Evolutionary conservation across 2,113 vertebrate genomes (phyloP).

Genomic region (Rhinopomastus cyanomelas): DNA sequence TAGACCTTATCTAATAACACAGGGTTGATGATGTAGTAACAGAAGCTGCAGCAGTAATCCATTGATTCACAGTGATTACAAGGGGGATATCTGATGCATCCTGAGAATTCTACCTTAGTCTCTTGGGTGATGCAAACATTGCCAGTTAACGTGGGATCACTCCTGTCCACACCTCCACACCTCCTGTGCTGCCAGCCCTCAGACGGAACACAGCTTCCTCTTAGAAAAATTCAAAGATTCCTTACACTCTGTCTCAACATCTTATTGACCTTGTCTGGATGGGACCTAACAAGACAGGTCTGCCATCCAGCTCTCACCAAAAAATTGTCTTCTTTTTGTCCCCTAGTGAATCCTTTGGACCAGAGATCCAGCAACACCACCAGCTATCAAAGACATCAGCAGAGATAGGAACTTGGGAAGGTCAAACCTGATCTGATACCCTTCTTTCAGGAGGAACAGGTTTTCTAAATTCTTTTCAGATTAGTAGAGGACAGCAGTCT

Average conservation of each 20-base stretch:
- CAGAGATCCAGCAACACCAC: neutral
- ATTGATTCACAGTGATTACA: neutral
- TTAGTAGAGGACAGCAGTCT: neutral
- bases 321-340: neutral
- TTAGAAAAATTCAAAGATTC: neutral
- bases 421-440: neutral
- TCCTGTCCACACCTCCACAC: neutral
- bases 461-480: neutral
- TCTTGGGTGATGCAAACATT: neutral
- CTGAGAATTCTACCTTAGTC: neutral
- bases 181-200: rapidly evolving
- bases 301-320: neutral
- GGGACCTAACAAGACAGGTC: neutral
- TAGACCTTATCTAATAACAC: neutral
- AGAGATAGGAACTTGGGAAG: neutral
- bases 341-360: neutral
- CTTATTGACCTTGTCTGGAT: neutral
- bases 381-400: neutral
- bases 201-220: neutral
- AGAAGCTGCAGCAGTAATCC: neutral
- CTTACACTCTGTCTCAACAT: neutral
- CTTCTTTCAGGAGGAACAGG: neutral
- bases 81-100: neutral
- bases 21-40: neutral
- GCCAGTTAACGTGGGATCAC: neutral